Evolutionary conservation across 2,888 invertebrate genomes (phyloP), one percentile per base, ranked within the genome.

Genomic region (Dilophus febrilis): DNA sequence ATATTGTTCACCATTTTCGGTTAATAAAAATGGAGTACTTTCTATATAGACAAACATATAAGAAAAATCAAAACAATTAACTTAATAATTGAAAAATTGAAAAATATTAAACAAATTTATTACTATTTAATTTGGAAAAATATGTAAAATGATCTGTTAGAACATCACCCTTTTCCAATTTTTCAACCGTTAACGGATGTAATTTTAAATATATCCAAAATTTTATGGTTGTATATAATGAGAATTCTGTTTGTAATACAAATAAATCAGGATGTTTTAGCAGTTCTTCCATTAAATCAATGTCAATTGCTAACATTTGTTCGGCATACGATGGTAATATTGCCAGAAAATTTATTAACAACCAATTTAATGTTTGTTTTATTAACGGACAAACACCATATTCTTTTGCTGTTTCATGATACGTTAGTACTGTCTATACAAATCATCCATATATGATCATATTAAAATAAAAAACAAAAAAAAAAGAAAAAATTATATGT

Each of bases 201-300:
- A 72, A 49, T 43, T 64, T 64, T 35, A 74, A 51, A 49, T 69
- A 77, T 50, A 74, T 63, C 82, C 82, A 83, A 50, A 71, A 70
- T 50, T 79, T 71, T 16, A 83, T 54, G 54, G 81, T 61, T 36
- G 74, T 71, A 48, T 83, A 83, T 31, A 82, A 59, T 27, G 80
- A 77, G 57, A 80, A 80, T 60, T 83, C 83, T 1, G 82, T 81
- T 59, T 82, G 81, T 64, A 81, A 72, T 2, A 79, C 80, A 53
- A 75, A 75, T 42, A 83, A 62, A 49, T 76, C 70, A 1, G 74
- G 70, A 53, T 76, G 73, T 11, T 65, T 59, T 19, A 79, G 67
- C 22, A 81, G 56, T 30, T 70, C 63, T 3, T 65, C 61, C 77
- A 83, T 77, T 44, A 82, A 54, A 3, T 73, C 70, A n/a, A 69